phyloP scores from a whole-genome alignment of 2,797 vertebrate genomes.

The Rhabdomys pumilio region DNA sequence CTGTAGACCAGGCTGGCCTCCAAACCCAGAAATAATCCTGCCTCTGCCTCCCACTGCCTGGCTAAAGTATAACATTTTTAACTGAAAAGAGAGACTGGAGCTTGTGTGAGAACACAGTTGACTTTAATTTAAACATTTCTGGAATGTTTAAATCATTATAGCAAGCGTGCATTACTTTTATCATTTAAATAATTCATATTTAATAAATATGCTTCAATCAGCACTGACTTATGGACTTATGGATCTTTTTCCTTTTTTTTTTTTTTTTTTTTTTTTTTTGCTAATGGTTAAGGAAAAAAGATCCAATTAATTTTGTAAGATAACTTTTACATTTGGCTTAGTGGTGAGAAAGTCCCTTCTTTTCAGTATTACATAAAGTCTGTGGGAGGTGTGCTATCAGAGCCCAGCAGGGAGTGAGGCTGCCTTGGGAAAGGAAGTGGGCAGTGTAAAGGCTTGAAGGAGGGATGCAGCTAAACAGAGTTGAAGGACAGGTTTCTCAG shows the following conservation, averaged over 20 bases:
- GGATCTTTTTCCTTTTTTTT: background rate
- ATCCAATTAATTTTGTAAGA: slow-evolving; percentile 44
- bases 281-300: background rate
- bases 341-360: background rate
- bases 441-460: slow-evolving; percentile 54
- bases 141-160: slow-evolving; percentile 7
- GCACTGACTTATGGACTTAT: background rate
- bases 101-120: slow-evolving; percentile 1
- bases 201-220: slow-evolving; percentile 10
- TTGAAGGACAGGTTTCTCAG: slow-evolving; percentile 70
- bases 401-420: background rate
- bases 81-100: background rate
- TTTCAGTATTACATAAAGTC: slow-evolving; percentile 32
- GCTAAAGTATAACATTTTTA: background rate
- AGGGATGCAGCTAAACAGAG: slow-evolving; percentile 31
- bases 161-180: background rate
- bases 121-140: slow-evolving; percentile 61
- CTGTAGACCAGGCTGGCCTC: background rate
- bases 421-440: slow-evolving; percentile 56
- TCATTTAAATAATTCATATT: slow-evolving; percentile 25
- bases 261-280: slow-evolving; percentile 11
- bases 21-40: background rate
- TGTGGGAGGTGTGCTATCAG: slow-evolving; percentile 62
- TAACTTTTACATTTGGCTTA: slow-evolving; percentile 9
- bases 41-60: background rate